These are phyloP conservation scores for Hyalella azteca DNA, from an alignment of 2,888 invertebrate species.

Conservation along the genomic window DNA sequence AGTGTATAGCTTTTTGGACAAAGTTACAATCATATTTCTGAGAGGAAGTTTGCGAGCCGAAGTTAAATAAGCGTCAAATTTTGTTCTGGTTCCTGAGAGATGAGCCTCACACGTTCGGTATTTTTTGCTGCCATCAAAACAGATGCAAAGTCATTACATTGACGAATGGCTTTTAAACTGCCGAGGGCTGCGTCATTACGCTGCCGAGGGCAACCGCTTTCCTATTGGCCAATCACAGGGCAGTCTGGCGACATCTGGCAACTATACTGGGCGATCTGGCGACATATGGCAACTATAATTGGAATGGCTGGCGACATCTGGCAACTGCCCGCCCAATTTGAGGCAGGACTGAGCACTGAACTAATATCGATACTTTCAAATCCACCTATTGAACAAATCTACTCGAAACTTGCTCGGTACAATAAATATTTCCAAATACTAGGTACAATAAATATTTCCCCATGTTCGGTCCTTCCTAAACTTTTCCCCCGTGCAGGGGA, in stretches of 20 bases:
- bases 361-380: not conserved
- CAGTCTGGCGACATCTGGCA: not conserved
- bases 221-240: not conserved
- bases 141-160: constrained; percentile 21
- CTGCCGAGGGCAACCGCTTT: not conserved
- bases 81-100: not conserved
- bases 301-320: not conserved
- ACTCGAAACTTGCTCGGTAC: no score
- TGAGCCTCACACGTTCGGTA: not conserved
- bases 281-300: not conserved
- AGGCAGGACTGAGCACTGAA: not conserved
- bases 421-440: no score
- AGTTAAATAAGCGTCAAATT: constrained; percentile 16
- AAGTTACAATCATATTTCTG: no score
- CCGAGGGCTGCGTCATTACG: constrained; percentile 24
- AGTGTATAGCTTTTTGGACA: no score
- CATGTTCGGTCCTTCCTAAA: no score
- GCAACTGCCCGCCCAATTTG: not conserved
- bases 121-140: constrained; percentile 9
- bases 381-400: no score
- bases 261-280: not conserved
- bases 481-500: no score
- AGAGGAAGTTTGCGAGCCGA: not conserved
- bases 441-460: no score
- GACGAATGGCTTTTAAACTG: constrained; percentile 21